These are phyloP conservation scores for Notocelia uddmanniana DNA, from an alignment of 2,888 invertebrate genomes.

Conservation along the genomic window DNA sequence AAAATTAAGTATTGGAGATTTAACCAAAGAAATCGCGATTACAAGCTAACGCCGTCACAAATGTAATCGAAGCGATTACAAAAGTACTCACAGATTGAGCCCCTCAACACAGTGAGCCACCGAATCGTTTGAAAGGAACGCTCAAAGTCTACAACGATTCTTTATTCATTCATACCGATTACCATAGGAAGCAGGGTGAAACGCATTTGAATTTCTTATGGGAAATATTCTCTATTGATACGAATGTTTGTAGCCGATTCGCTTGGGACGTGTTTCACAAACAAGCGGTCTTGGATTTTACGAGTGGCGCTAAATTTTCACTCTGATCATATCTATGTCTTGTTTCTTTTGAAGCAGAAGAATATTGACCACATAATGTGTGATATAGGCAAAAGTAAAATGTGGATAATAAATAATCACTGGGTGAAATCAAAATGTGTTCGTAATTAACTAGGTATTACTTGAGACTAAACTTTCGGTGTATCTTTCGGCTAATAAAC, in stretches of 20 bases:
- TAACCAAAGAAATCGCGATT: background rate
- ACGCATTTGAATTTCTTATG: slow-evolving; percentile 72
- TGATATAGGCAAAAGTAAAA: background rate
- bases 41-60: slow-evolving; percentile 26
- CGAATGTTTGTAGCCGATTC: slow-evolving; percentile 70
- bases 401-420: background rate
- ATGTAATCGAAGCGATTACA: slow-evolving; percentile 39
- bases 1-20: background rate
- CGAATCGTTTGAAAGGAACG: slow-evolving; percentile 55
- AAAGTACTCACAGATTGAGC: slow-evolving; percentile 48
- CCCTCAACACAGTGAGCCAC: slow-evolving; percentile 59
- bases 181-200: slow-evolving; percentile 71
- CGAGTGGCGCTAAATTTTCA: slow-evolving; percentile 50
- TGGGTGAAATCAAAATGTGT: background rate
- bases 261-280: slow-evolving; percentile 64
- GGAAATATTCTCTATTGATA: slow-evolving; percentile 68
- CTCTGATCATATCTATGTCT: background rate
- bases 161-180: slow-evolving; percentile 75
- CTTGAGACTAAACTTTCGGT: too few species aligned
- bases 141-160: slow-evolving; percentile 62
- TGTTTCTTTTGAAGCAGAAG: too few species aligned
- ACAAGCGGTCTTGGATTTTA: slow-evolving; percentile 55
- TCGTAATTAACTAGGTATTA: too few species aligned
- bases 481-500: too few species aligned
- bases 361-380: too few species aligned